These are phyloP conservation scores for Triops cancriformis DNA, from an alignment of 1,140 invertebrate genomes.

Conservation along the genomic window DNA sequence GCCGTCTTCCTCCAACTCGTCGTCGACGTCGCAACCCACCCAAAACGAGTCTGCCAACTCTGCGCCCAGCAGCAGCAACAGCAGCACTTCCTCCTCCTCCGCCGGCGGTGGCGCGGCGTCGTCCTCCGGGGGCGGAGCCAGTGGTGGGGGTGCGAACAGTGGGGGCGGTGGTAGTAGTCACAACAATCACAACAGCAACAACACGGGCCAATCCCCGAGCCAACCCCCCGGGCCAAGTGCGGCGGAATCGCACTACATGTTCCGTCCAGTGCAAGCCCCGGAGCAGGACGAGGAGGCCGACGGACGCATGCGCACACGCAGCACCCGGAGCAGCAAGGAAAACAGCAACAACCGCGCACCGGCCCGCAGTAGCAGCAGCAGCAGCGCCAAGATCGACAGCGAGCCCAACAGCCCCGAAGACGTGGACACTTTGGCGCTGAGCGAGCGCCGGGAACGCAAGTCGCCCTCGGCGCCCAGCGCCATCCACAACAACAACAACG, in stretches of 20 bases:
- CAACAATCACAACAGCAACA: not conserved
- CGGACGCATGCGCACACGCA: constrained; percentile 69
- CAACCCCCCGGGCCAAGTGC: constrained; percentile 2
- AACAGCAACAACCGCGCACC: constrained; percentile 25
- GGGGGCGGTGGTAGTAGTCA: not conserved
- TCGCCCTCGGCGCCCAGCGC: constrained; percentile 40
- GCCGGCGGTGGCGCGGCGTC: not conserved
- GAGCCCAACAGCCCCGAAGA: constrained; percentile 64
- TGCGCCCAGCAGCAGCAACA: too few species aligned
- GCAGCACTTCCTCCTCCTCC: not conserved
- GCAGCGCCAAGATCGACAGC: constrained; percentile 50
- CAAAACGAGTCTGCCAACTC: constrained; percentile 14
- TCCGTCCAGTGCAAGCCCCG: constrained; percentile 54
- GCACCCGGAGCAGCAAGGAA: constrained; percentile 69
- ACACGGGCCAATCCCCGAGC: constrained; percentile 15
- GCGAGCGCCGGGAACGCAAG: constrained; percentile 40
- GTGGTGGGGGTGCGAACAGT: not conserved
- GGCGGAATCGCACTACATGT: constrained; percentile 52
- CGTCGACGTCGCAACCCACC: constrained; percentile 27
- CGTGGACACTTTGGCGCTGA: constrained; percentile 43
- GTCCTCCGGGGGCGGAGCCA: not conserved
- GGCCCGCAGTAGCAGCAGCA: not conserved
- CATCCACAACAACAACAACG: constrained; percentile 36
- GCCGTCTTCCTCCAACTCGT: constrained; percentile 22
- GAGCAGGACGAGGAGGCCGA: constrained; percentile 58